These are phyloP conservation scores for Hirtodrosophila duncani DNA, from an alignment of 2,888 invertebrate species.

Conservation along the genomic window DNA sequence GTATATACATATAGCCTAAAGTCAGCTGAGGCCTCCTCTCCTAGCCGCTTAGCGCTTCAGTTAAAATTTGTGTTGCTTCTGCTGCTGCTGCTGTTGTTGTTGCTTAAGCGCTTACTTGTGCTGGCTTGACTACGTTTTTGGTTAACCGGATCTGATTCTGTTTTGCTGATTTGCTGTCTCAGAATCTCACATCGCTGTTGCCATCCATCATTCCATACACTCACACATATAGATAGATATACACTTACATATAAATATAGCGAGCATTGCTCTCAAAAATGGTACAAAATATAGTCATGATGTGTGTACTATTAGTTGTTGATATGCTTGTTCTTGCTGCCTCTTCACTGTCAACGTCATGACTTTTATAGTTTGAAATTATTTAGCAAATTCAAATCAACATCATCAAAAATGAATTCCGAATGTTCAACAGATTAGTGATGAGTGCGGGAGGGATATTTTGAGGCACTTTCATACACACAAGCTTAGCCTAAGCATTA, in stretches of 20 bases:
- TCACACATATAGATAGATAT: slow-evolving; percentile 13
- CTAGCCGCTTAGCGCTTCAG: slow-evolving; percentile 4
- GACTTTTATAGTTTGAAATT: slow-evolving; percentile 36
- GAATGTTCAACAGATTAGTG: slow-evolving; percentile 22
- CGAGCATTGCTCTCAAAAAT: slow-evolving; percentile 61
- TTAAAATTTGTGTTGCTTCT: slow-evolving; percentile 14
- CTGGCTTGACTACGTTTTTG: slow-evolving; percentile 45
- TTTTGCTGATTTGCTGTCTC: slow-evolving; percentile 48
- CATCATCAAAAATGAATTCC: slow-evolving; percentile 26
- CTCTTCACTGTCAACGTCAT: slow-evolving; percentile 45
- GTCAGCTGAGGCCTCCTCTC: slow-evolving; percentile 49
- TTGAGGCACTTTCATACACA: too few species aligned
- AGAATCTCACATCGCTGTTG: slow-evolving; percentile 35
- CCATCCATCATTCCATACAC: slow-evolving; percentile 49
- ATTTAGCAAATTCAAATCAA: slow-evolving; percentile 18
- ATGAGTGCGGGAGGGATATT: too few species aligned
- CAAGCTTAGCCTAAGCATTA: too few species aligned
- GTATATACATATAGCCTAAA: slow-evolving; percentile 13
- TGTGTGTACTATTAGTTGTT: slow-evolving; percentile 12
- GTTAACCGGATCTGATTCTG: slow-evolving; percentile 69
- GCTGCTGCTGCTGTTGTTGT: slow-evolving; percentile 7
- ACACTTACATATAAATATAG: slow-evolving; percentile 16
- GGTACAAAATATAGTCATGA: slow-evolving; percentile 50
- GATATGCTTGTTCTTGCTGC: slow-evolving; percentile 7
- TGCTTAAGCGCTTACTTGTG: slow-evolving; percentile 12